Conservation (phyloP, 2,888 invertebrate genomes). For the Tiliacea citrago region DNA sequence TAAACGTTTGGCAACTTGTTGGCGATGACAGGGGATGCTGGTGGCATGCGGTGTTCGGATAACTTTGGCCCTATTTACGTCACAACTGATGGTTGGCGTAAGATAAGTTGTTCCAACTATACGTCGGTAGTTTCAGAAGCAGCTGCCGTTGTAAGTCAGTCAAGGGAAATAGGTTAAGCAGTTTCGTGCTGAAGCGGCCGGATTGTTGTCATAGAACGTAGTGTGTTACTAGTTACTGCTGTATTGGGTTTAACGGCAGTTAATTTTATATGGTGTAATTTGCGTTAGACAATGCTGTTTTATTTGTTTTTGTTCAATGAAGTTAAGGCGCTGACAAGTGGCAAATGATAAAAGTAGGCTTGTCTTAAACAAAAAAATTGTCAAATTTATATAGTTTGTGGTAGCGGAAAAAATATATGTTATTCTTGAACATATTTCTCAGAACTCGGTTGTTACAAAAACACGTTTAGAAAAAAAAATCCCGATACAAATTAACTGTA, state of each 20-base stretch:
- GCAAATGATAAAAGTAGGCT: too few relatives aligned
- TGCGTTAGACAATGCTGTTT: slow-evolving; percentile 1
- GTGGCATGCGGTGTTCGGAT: slow-evolving; percentile 24
- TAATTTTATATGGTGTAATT: slow-evolving; percentile 14
- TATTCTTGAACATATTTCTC: too few relatives aligned
- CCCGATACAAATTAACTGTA: too few relatives aligned
- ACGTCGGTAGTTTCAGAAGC: slow-evolving; percentile 36
- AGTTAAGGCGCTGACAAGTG: too few relatives aligned
- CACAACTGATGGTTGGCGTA: slow-evolving; percentile 36
- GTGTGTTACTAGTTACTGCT: slow-evolving; percentile 40
- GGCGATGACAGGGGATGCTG: slow-evolving; percentile 64
- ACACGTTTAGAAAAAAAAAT: too few relatives aligned
- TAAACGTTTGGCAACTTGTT: slow-evolving; percentile 70
- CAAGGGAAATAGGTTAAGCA: slow-evolving; percentile 56
- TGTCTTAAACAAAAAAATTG: too few relatives aligned
- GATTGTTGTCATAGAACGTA: slow-evolving; percentile 17
- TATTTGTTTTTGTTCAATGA: slow-evolving; percentile 12
- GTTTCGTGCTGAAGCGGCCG: slow-evolving; percentile 34
- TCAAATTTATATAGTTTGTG: too few relatives aligned
- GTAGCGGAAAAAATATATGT: too few relatives aligned
- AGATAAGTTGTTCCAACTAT: slow-evolving; percentile 44
- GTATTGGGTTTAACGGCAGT: slow-evolving; percentile 53
- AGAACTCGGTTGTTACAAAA: too few relatives aligned
- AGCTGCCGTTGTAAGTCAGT: slow-evolving; percentile 53
- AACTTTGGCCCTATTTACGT: slow-evolving; percentile 52